phyloP scores from a whole-genome alignment of 2,888 invertebrate species.

The Glaucopsyche alexis region DNA sequence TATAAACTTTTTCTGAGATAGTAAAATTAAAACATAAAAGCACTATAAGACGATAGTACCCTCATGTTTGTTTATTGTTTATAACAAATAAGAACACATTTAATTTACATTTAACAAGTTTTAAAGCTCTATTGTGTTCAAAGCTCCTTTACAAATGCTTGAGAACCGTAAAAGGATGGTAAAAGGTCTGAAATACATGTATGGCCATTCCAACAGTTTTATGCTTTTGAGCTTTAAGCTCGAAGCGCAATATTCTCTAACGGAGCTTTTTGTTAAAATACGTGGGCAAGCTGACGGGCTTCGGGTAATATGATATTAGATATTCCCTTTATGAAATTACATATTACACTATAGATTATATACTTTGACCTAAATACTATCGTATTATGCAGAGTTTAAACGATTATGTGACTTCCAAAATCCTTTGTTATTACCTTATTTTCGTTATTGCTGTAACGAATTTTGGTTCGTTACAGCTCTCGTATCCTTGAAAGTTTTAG shows the following conservation, averaged over 20 bases:
- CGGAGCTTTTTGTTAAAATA: conserved; percentile 11
- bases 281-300: neutral
- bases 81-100: too few species aligned
- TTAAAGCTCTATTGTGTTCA: neutral
- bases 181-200: neutral
- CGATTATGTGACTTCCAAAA: neutral
- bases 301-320: neutral
- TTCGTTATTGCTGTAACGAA: neutral
- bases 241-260: neutral
- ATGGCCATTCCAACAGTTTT: conserved; percentile 4
- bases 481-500: conserved; percentile 11
- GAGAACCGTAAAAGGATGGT: neutral
- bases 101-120: neutral
- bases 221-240: conserved; percentile 17
- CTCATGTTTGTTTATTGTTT: neutral
- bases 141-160: neutral
- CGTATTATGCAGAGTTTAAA: neutral
- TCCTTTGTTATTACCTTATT: conserved; percentile 9
- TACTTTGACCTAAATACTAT: neutral
- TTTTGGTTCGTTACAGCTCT: neutral
- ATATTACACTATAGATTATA: neutral
- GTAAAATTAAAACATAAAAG: neutral
- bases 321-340: conserved; percentile 14
- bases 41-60: neutral
- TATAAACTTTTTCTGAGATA: too few species aligned